Conservation (phyloP, 2,113 vertebrate species). For the Barbus barbus region DNA sequence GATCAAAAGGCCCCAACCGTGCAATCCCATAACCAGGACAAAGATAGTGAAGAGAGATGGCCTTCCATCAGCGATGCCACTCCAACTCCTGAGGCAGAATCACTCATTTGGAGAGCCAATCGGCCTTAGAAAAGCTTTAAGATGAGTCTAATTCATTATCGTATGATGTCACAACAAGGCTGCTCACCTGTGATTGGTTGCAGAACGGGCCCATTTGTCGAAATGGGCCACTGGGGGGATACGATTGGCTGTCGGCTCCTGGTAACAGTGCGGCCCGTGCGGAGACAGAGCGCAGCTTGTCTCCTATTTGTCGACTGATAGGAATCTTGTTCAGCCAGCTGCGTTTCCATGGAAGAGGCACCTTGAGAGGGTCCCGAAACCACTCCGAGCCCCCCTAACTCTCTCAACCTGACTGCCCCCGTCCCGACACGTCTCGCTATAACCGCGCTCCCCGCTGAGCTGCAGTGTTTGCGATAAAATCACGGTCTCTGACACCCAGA, state of each 20-base stretch:
- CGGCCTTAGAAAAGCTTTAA: conserved; percentile 74
- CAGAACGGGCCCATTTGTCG: conserved; percentile 50
- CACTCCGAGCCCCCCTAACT: neutral
- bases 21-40: neutral
- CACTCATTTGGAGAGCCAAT: conserved; percentile 81
- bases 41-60: conserved; percentile 15
- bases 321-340: conserved; percentile 93
- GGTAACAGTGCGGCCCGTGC: conserved; percentile 86
- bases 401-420: conserved; percentile 33
- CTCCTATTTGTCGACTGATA: conserved; percentile 82
- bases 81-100: conserved; percentile 80
- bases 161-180: conserved; percentile 90
- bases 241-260: conserved; percentile 85
- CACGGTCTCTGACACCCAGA: conserved; percentile 92
- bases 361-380: conserved; percentile 78
- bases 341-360: conserved; percentile 93
- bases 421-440: neutral
- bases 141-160: conserved; percentile 90
- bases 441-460: conserved; percentile 78
- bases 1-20: conserved; percentile 30
- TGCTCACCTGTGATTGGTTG: conserved; percentile 89
- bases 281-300: conserved; percentile 76
- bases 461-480: conserved; percentile 86
- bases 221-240: conserved; percentile 68
- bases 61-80: conserved; percentile 30